phyloP scores from a whole-genome alignment of 2,888 invertebrate species.

The Conistra vaccinii region DNA sequence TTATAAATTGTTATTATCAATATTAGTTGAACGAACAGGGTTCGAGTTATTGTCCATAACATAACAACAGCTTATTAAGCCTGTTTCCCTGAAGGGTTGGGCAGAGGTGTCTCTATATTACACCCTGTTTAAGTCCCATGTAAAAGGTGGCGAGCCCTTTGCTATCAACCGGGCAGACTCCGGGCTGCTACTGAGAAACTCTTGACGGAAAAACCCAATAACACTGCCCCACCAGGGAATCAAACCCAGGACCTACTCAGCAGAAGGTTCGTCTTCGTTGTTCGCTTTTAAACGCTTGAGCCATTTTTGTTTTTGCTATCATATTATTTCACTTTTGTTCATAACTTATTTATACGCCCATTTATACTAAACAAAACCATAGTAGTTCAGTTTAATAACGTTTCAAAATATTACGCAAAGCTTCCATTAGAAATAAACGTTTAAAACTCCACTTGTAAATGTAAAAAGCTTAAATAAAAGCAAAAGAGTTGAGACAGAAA shows the following conservation, averaged over 20 bases:
- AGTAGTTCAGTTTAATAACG: neutral
- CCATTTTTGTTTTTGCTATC: neutral
- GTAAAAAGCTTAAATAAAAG: constrained; percentile 66
- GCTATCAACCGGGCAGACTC: neutral
- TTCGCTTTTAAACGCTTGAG: neutral
- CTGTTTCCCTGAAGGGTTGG: too few species aligned
- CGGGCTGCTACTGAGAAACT: neutral
- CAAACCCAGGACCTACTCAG: neutral
- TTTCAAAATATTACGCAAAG: neutral
- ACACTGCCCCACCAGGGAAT: too few species aligned
- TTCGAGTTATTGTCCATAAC: neutral
- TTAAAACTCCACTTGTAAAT: constrained; percentile 47
- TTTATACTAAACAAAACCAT: neutral
- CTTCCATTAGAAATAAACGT: constrained; percentile 31
- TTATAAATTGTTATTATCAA: too few species aligned
- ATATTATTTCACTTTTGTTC: neutral
- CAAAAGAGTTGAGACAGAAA: constrained; percentile 62
- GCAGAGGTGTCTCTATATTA: neutral
- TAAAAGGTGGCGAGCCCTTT: neutral
- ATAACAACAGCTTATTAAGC: too few species aligned
- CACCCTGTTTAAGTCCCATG: neutral
- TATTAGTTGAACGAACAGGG: neutral
- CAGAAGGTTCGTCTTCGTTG: neutral
- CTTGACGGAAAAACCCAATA: neutral
- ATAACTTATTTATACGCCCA: neutral